Conservation (phyloP, 2,113 vertebrate genomes). For the Crotalus viridis region DNA sequence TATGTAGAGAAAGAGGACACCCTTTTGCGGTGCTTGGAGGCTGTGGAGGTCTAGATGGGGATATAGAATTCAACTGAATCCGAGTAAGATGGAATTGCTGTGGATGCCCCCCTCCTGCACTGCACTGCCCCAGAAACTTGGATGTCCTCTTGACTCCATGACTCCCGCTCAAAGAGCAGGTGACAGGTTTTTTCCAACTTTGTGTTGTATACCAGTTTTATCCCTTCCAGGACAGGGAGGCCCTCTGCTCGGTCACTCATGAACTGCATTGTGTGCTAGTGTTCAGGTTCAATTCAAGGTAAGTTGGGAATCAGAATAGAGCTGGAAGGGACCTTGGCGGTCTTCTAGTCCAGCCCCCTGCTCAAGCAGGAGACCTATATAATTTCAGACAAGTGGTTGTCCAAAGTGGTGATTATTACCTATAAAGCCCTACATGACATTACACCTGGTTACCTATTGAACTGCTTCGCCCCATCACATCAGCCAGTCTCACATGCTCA, state of each 20-base stretch:
- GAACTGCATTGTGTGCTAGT: background rate
- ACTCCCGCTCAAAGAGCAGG: background rate
- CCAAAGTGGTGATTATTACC: background rate
- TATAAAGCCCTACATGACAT: background rate
- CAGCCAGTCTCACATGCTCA: background rate
- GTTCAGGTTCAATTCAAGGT: background rate
- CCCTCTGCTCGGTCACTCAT: background rate
- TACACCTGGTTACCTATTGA: background rate
- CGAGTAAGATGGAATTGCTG: background rate
- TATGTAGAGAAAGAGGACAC: background rate
- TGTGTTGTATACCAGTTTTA: fast-evolving
- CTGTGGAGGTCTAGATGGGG: background rate
- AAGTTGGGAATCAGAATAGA: too few species aligned
- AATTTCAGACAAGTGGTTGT: too few species aligned
- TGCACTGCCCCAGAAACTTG: background rate
- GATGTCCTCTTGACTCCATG: background rate
- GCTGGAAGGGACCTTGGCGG: too few species aligned
- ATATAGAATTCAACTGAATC: background rate
- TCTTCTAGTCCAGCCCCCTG: too few species aligned
- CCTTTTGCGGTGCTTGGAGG: background rate
- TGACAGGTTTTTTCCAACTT: background rate
- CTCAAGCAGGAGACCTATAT: too few species aligned
- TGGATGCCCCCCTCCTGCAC: background rate
- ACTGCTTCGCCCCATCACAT: background rate
- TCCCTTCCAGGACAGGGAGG: background rate